A percentile compares a stretch with the other conserved stretches of the same genome.
Evolutionary conservation across 2,888 invertebrate species (phyloP).

Genomic region (Dicyrtoma fusca): DNA sequence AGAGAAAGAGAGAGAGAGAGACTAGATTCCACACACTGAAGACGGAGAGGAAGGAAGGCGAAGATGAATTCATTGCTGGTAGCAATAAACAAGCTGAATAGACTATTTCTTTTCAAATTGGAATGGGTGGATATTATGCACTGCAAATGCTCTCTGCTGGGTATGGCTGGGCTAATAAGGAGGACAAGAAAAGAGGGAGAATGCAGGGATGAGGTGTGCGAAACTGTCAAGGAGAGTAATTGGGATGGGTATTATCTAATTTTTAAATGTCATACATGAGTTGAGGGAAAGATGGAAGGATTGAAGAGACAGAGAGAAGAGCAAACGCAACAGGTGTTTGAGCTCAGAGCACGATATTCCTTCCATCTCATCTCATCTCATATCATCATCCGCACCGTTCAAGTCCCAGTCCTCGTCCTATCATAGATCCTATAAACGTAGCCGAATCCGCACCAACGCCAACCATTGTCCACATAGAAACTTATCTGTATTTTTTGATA

Average conservation of each 20-base stretch:
- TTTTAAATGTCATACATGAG: slow-evolving; percentile 35
- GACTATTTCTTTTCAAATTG: slow-evolving; percentile 2
- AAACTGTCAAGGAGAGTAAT: slow-evolving; percentile 26
- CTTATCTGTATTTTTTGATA: neutral
- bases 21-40: neutral
- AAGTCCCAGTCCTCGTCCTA: too few relatives aligned
- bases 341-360: slow-evolving; percentile 23
- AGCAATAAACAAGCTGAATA: slow-evolving; percentile 22
- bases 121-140: slow-evolving; percentile 15
- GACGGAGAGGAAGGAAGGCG: neutral
- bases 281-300: slow-evolving; percentile 10
- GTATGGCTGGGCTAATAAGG: neutral
- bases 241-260: slow-evolving; percentile 29
- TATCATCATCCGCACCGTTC: slow-evolving; percentile 16
- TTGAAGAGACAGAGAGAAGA: slow-evolving; percentile 5
- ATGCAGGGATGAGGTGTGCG: slow-evolving; percentile 23
- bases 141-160: too few relatives aligned
- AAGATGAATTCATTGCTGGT: neutral
- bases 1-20: neutral
- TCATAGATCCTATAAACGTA: neutral
- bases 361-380: neutral
- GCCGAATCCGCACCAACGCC: too few relatives aligned
- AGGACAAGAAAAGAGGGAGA: neutral
- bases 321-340: slow-evolving; percentile 23
- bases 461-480: neutral